Evolutionary conservation across 64 coral and sea anemone species (phyloP).

Genomic region (Pachyseris speciosa): DNA sequence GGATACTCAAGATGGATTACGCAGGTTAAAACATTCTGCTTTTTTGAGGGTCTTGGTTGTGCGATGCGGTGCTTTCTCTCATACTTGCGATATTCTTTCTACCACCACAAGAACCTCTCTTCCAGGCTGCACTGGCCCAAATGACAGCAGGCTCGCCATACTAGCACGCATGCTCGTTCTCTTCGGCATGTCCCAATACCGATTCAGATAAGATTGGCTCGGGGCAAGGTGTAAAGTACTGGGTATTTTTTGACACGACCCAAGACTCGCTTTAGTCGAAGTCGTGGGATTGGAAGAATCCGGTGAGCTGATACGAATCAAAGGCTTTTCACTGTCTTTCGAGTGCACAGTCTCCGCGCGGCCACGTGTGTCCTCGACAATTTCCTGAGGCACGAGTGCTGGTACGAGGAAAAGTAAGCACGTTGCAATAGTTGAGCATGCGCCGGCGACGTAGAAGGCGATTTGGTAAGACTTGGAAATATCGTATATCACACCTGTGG

Average conservation of each 20-base stretch:
- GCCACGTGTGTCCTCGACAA: neutral
- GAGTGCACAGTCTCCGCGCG: neutral
- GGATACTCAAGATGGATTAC: neutral
- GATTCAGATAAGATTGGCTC: constrained; percentile 50
- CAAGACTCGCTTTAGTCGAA: constrained; percentile 14
- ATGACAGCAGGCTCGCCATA: constrained; percentile 42
- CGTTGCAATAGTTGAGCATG: constrained; percentile 53
- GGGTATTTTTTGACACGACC: constrained; percentile 24
- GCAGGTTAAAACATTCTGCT: neutral
- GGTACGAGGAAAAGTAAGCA: constrained; percentile 84
- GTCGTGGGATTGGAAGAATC: constrained; percentile 26
- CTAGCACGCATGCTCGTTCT: constrained; percentile 49
- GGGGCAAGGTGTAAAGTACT: constrained; percentile 12
- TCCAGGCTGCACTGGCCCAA: constrained; percentile 18
- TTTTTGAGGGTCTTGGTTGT: neutral
- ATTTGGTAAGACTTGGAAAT: constrained; percentile 86
- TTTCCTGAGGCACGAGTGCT: constrained; percentile 60
- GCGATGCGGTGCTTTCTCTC: neutral
- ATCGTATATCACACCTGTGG: constrained; percentile 76
- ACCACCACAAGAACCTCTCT: constrained; percentile 56
- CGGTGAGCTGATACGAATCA: constrained; percentile 38
- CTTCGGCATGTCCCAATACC: constrained; percentile 64
- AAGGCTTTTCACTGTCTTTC: constrained; percentile 35
- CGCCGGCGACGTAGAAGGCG: constrained; percentile 88
- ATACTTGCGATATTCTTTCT: constrained; percentile 64